Evolutionary conservation across 1,140 invertebrate genomes (phyloP).

Genomic region (Diorhabda elongata): DNA sequence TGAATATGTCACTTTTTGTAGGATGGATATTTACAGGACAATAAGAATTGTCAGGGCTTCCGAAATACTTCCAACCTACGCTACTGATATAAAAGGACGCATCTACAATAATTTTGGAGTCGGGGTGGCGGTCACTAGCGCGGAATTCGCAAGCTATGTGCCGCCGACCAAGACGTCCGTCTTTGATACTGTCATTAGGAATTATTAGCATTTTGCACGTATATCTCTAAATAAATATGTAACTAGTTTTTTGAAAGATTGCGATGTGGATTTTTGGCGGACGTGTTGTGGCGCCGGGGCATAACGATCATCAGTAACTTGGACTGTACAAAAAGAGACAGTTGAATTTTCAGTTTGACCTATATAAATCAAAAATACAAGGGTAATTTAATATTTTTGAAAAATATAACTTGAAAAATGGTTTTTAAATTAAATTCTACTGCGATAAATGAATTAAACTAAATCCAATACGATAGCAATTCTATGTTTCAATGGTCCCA

Average conservation of each 20-base stretch:
- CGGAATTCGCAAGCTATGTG: constrained; percentile 30
- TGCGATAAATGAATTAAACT: too few relatives aligned
- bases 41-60: too few relatives aligned
- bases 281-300: not conserved
- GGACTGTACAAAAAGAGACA: too few relatives aligned
- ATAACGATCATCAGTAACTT: not conserved
- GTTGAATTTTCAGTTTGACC: too few relatives aligned
- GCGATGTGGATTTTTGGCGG: not conserved
- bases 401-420: too few relatives aligned
- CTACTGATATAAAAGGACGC: not conserved
- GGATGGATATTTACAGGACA: too few relatives aligned
- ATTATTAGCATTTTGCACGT: constrained; percentile 15
- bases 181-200: constrained; percentile 18
- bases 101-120: constrained; percentile 27
- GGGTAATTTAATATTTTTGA: too few relatives aligned
- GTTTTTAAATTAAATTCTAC: too few relatives aligned
- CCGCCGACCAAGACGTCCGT: constrained; percentile 20
- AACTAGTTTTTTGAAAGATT: constrained; percentile 2
- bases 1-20: too few relatives aligned
- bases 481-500: constrained; percentile 17
- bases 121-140: constrained; percentile 24
- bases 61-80: not conserved
- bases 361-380: too few relatives aligned
- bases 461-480: not conserved
- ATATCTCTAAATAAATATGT: constrained; percentile 9